phyloP scores from a whole-genome alignment of 2,113 vertebrate species.

The Laterallus jamaicensis region DNA sequence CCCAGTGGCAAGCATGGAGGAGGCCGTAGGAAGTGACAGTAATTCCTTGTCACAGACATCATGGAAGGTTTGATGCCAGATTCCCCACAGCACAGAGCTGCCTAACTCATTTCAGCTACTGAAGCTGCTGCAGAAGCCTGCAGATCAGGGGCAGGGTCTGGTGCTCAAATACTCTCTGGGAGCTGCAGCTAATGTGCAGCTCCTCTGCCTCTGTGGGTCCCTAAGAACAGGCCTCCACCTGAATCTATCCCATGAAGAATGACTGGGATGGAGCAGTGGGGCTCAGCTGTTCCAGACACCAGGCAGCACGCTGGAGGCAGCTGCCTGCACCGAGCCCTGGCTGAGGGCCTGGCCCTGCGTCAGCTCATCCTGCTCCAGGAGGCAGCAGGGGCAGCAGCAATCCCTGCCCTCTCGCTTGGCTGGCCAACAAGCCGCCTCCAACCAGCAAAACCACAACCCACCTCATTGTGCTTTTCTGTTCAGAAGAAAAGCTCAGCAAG shows the following conservation, averaged over 20 bases:
- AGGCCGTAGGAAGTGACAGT: neutral
- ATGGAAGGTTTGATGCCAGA: neutral
- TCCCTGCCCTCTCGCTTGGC: neutral
- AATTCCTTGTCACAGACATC: neutral
- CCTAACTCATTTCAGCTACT: neutral
- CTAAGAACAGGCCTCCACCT: neutral
- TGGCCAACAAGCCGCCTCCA: neutral
- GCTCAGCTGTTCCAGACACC: accelerated
- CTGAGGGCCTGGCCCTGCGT: accelerated
- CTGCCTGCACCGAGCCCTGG: neutral
- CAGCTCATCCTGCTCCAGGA: neutral
- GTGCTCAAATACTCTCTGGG: neutral
- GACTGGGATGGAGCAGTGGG: neutral
- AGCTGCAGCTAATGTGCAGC: neutral
- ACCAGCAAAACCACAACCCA: neutral
- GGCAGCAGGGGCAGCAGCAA: neutral
- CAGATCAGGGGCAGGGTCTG: neutral
- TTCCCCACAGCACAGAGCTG: neutral
- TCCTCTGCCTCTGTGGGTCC: neutral
- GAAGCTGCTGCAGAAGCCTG: neutral
- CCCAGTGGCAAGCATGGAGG: neutral
- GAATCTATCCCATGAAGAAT: no score
- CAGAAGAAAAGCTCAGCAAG: neutral
- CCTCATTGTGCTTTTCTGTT: neutral
- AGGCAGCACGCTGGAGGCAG: neutral